Evolutionary conservation across 2,888 invertebrate species (phyloP), one percentile per base, ranked within the genome.

Genomic region (Agonopterix arenella): DNA sequence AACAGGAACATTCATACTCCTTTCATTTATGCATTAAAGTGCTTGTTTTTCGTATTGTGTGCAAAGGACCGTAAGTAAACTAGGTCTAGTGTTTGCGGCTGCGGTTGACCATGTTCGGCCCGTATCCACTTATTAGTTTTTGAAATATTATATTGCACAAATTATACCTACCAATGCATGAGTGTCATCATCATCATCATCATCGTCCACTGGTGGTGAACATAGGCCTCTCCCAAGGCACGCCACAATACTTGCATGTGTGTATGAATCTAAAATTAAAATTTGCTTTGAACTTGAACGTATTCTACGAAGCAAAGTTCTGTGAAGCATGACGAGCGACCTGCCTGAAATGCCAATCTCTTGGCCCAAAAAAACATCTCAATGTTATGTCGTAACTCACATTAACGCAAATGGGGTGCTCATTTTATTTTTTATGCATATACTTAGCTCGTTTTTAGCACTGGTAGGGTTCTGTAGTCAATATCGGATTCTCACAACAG

Each of bases 351-450:
- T 76, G 67, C 76, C 83, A 83, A 80, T 84, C 84, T 76, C 79
- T 79, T 80, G 76, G 73, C 78, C 78, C 72, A 83, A 84, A 84
- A 76, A 73, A 82, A 78, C 71, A 79, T 73, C 73, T 78, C 71
- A 73, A 69, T 78, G 64, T 59, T 68, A 68, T 78, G 66, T 75
- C 61, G 74, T 62, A 80, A 77, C 58, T 59, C 53, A 58, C 54
- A 59, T 66, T 55, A 58, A 61, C 13, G 56, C 64, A 66, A 76
- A 73, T 69, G 59, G 60, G 68, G 66, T 70, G 64, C 28, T 28
- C 28, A 28, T 28, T 28, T 28, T 28, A 28, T 28, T 28, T 5
- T 28, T 5, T 28, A 28, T 28, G 28, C 28, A 28, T 28, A 28
- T 28, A 28, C 28, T 28, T 28, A 28, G 28, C 28, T 28, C 28